Evolutionary conservation across 2,888 invertebrate species (phyloP).

Genomic region (Dusona sp.): DNA sequence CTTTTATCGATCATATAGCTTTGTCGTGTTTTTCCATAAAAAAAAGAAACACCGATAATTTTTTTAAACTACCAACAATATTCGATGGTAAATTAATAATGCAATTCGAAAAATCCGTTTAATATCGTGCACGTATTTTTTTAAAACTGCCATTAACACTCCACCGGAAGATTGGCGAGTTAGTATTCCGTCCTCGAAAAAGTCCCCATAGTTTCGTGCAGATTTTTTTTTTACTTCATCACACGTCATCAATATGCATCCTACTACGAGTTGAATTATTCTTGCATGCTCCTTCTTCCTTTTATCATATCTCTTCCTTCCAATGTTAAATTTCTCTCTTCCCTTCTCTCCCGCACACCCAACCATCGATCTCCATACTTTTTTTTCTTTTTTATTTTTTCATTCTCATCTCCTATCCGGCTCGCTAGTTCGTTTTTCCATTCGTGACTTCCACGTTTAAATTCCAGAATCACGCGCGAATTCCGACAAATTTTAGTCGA

Average conservation of each 20-base stretch:
- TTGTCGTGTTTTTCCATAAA: neutral
- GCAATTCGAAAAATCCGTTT: neutral
- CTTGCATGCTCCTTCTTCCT: constrained; percentile 57
- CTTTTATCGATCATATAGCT: neutral
- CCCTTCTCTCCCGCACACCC: constrained; percentile 22
- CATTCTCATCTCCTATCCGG: constrained; percentile 50
- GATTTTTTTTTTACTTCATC: constrained; percentile 68
- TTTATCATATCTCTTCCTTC: constrained; percentile 28
- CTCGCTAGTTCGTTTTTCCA: constrained; percentile 44
- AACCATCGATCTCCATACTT: constrained; percentile 3
- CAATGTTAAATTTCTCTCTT: constrained; percentile 18
- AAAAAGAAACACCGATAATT: neutral
- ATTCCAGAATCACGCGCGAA: constrained; percentile 25
- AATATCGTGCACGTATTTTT: neutral
- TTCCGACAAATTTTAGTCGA: constrained; percentile 29
- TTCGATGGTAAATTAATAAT: neutral
- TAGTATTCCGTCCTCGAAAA: constrained; percentile 70
- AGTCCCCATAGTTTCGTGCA: constrained; percentile 68
- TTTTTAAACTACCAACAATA: neutral
- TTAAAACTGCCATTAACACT: constrained; percentile 28
- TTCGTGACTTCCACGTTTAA: constrained; percentile 42
- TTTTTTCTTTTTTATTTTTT: constrained; percentile 24
- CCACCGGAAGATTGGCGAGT: constrained; percentile 62
- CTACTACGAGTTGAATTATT: constrained; percentile 74
- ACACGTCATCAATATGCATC: constrained; percentile 77